Base-by-base conservation (phyloP, 2,113 vertebrate species). In the Indicator maculatus region DNA sequence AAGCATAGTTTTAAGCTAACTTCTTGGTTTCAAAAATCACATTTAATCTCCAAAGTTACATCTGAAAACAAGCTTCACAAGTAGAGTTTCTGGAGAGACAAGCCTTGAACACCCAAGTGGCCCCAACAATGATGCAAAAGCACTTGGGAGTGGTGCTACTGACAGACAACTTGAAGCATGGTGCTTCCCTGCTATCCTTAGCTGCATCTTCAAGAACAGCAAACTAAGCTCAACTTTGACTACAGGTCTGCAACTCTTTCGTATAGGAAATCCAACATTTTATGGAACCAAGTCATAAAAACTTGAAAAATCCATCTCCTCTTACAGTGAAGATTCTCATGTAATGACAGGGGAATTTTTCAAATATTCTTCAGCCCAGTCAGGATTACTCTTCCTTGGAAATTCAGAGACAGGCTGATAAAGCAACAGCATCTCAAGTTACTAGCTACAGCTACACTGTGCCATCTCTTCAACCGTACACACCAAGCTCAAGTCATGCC, bases 181-280 rank as follows among this genome's bases (percentile, higher is more conserved):
- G 55, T 4, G 1, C 67, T 50, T 33, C 50, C 70, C 61, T 63
- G 59, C 70, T 36, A 39, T 23, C 89, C 45, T 23, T 50, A 55
- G 4, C 67, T 74, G 45, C 33, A 55, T 16, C 66, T 28, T 20
- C 15, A 20, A 41, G n/a, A 78, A 86, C 0, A 53, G 77, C 74
- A 91, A 91, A 70, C 10, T 12, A 14, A 87, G 9, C 39, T 44
- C 73, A 59, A 67, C 21, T 73, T 79, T 84, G 24, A 63, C 50
- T 63, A 2, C 0, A 63, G 8, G 23, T 8, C 47, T 1, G 0
- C 14, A 81, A 33, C 8, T 8, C 8, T 26, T 73, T 70, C 56
- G 58, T 58, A 6, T 2, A 13, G 24, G 19, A 91, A 95, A 88
- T 4, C 12, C 63, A 82, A 59, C 36, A 11, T 64, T 72, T 65